Evolutionary conservation across 2,888 invertebrate species (phyloP).

Genomic region (Thymelicus acteon): DNA sequence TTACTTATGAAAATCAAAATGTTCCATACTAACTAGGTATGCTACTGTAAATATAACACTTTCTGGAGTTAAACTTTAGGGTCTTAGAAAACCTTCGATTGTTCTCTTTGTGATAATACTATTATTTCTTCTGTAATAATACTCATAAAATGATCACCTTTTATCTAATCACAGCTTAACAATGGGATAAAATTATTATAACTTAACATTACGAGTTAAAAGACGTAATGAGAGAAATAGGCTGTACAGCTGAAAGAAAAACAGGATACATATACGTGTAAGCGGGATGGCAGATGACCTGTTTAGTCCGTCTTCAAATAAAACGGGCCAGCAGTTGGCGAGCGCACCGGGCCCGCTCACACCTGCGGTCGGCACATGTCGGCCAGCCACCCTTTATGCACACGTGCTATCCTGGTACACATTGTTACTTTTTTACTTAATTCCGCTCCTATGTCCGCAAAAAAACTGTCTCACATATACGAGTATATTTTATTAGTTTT

Average conservation of each 20-base stretch:
- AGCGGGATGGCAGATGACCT: constrained; percentile 16
- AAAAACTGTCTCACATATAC: background rate
- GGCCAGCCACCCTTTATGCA: constrained; percentile 44
- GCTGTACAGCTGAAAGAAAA: background rate
- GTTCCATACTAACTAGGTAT: too few relatives aligned
- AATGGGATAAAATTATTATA: too few relatives aligned
- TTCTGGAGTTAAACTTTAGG: too few relatives aligned
- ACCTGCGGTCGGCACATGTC: constrained; percentile 57
- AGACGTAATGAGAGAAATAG: too few relatives aligned
- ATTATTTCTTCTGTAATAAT: too few relatives aligned
- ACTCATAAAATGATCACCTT: too few relatives aligned
- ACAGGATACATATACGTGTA: constrained; percentile 9
- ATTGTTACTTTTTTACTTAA: constrained; percentile 28
- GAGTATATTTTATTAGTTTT: background rate
- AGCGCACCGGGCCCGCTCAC: constrained; percentile 49
- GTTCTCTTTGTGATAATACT: too few relatives aligned
- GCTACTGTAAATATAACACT: too few relatives aligned
- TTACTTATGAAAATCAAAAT: too few relatives aligned
- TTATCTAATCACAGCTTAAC: too few relatives aligned
- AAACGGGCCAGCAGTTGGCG: constrained; percentile 48
- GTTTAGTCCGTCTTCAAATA: constrained; percentile 27
- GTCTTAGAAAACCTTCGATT: too few relatives aligned
- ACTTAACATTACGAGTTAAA: too few relatives aligned
- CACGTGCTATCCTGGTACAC: constrained; percentile 45
- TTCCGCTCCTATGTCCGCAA: background rate